phyloP scores from a whole-genome alignment of 2,113 vertebrate species.

The Cyrtonyx montezumae region DNA sequence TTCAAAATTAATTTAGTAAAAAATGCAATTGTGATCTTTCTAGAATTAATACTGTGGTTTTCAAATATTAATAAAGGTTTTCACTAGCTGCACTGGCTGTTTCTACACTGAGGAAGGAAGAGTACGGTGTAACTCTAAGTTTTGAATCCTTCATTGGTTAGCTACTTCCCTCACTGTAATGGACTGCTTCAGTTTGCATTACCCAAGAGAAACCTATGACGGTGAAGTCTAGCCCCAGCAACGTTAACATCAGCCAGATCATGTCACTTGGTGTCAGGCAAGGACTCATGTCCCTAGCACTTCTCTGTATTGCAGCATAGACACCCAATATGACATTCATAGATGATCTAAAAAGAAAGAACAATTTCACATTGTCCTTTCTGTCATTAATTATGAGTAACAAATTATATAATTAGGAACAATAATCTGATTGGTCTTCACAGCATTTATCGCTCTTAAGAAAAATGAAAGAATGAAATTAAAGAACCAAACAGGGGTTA shows the following conservation, averaged over 20 bases:
- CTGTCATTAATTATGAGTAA: slow-evolving; percentile 22
- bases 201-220: background rate
- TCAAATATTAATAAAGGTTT: background rate
- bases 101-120: background rate
- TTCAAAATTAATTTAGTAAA: background rate
- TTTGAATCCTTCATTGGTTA: background rate
- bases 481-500: slow-evolving; percentile 15
- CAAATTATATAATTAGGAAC: slow-evolving; percentile 3
- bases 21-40: background rate
- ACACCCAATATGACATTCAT: background rate
- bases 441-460: background rate
- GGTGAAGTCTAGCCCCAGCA: background rate
- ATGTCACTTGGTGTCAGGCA: rapidly evolving
- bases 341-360: background rate
- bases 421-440: background rate
- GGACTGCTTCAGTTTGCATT: background rate
- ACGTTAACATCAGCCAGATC: background rate
- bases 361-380: background rate
- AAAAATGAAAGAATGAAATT: background rate
- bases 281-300: background rate
- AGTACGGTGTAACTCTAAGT: background rate
- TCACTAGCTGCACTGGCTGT: background rate
- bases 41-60: background rate
- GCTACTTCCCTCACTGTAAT: background rate
- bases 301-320: background rate